Conservation (phyloP, 1,140 invertebrate species). For the Drosophila gunungcola region DNA sequence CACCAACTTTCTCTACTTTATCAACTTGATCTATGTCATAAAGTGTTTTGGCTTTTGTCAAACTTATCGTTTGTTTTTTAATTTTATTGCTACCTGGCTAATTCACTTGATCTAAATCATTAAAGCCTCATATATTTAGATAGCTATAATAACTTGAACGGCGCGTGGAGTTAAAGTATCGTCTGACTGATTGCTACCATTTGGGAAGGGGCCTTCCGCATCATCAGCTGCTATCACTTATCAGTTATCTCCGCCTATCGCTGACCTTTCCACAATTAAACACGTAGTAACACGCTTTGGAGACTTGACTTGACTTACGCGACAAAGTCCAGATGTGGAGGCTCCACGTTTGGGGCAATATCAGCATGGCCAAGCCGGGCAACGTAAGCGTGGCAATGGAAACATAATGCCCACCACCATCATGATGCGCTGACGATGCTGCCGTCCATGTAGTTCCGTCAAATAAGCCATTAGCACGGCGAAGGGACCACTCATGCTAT, state of each 20-base stretch:
- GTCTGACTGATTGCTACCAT: background rate
- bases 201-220: background rate
- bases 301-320: slow-evolving; percentile 48
- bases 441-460: slow-evolving; percentile 88
- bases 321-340: slow-evolving; percentile 51
- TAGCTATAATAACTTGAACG: background rate
- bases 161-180: background rate
- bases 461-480: slow-evolving; percentile 89
- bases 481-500: slow-evolving; percentile 90
- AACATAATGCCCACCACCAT: slow-evolving; percentile 88
- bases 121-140: background rate
- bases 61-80: background rate
- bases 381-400: slow-evolving; percentile 86
- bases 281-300: slow-evolving; percentile 13
- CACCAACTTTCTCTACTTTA: background rate
- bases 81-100: background rate
- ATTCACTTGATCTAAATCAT: background rate
- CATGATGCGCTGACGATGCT: slow-evolving; percentile 87
- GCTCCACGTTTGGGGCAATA: slow-evolving; percentile 84
- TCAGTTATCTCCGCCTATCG: background rate
- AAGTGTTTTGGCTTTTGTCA: background rate
- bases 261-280: slow-evolving; percentile 6
- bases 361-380: slow-evolving; percentile 86
- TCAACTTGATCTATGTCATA: background rate
- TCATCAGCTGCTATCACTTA: slow-evolving; percentile 16